phyloP scores from a whole-genome alignment of 2,113 vertebrate species.

The Sinocyclocheilus maitianheensis region DNA sequence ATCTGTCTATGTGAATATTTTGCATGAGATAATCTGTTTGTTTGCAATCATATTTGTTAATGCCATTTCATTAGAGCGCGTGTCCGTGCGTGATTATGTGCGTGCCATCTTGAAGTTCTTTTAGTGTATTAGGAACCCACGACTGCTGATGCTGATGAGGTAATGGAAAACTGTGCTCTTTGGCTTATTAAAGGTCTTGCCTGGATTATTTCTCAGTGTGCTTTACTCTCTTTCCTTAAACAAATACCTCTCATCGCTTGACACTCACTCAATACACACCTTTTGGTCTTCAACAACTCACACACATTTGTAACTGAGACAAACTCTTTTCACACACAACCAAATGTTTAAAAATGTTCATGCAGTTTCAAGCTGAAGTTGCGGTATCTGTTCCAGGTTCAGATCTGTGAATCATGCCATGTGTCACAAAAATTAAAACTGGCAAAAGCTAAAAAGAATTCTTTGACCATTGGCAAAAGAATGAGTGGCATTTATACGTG shows the following conservation, averaged over 20 bases:
- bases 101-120: neutral
- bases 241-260: neutral
- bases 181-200: slow-evolving; percentile 1
- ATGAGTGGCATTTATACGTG: neutral
- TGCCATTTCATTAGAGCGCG: slow-evolving; percentile 22
- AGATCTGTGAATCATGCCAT: neutral
- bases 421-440: neutral
- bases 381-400: neutral
- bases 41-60: slow-evolving; percentile 24
- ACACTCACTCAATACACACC: neutral
- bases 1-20: slow-evolving; percentile 17
- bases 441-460: neutral
- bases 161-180: slow-evolving; percentile 32
- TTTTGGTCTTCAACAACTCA: neutral
- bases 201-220: slow-evolving; percentile 26
- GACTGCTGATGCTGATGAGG: slow-evolving; percentile 1
- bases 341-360: neutral
- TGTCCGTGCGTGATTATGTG: slow-evolving; percentile 11
- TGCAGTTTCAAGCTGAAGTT: neutral
- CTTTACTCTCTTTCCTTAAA: slow-evolving; percentile 15
- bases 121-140: neutral
- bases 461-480: neutral
- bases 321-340: neutral
- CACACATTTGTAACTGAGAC: neutral
- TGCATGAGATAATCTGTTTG: slow-evolving; percentile 37